Evolutionary conservation across 1,140 invertebrate species (phyloP).

Genomic region (Aphaenogaster ashmeadi): DNA sequence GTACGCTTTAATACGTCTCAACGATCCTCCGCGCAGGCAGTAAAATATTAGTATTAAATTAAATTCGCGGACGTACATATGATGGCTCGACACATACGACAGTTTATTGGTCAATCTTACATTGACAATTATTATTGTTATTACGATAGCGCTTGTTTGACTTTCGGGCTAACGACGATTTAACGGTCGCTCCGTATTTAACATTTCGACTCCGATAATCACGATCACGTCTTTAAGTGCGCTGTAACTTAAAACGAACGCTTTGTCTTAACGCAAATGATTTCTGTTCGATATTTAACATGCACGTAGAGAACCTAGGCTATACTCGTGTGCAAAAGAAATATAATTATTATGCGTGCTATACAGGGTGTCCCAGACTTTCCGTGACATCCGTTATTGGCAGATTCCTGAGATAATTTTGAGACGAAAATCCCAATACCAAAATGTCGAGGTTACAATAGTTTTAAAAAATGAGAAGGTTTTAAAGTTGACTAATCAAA

Average conservation of each 20-base stretch:
- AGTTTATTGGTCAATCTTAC: constrained; percentile 42
- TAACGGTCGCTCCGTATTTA: constrained; percentile 6
- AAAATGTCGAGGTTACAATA: no score
- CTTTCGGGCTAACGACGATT: constrained; percentile 15
- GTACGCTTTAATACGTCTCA: constrained; percentile 32
- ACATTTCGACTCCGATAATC: constrained; percentile 18
- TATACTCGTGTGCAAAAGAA: background rate
- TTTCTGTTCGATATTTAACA: constrained; percentile 21
- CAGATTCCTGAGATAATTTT: no score
- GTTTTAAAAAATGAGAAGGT: no score
- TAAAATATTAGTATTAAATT: constrained; percentile 51
- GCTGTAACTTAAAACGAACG: constrained; percentile 2
- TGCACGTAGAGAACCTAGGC: background rate
- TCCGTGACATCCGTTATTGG: no score
- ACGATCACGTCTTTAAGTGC: constrained; percentile 31
- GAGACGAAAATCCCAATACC: no score
- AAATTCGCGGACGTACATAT: constrained; percentile 14
- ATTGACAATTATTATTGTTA: constrained; percentile 40
- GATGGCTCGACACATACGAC: background rate
- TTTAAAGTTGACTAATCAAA: no score
- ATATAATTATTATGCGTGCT: background rate
- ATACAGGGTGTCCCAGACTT: no score
- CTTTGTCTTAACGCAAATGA: constrained; percentile 34
- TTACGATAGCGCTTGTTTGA: constrained; percentile 29
- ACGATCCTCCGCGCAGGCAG: constrained; percentile 3